A percentile compares a stretch with the other conserved stretches of the same genome.
phyloP scores from a whole-genome alignment of 2,113 vertebrate genomes.

The Bubalus kerabau region DNA sequence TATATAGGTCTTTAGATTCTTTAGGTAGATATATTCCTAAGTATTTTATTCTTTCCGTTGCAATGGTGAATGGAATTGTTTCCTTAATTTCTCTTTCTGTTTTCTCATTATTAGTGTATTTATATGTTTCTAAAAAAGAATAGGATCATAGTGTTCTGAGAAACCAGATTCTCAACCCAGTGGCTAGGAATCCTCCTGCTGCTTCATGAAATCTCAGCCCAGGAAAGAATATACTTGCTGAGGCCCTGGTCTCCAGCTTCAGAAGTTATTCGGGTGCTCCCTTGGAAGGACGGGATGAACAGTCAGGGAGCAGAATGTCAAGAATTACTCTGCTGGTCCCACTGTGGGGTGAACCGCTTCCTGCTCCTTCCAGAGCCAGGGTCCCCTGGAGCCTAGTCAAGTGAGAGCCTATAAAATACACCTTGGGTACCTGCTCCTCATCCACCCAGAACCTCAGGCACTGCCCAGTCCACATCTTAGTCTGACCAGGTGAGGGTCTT shows the following conservation, averaged over 20 bases:
- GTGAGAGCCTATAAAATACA: not conserved
- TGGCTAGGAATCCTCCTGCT: not conserved
- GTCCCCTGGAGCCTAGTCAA: not conserved
- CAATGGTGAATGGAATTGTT: too few relatives aligned
- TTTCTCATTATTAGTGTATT: not conserved
- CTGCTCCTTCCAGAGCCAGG: not conserved
- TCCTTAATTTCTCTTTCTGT: too few relatives aligned
- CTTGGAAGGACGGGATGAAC: not conserved
- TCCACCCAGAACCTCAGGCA: not conserved
- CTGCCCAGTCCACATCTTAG: not conserved
- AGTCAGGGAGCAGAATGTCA: not conserved
- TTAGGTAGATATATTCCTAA: too few relatives aligned
- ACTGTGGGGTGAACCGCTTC: not conserved
- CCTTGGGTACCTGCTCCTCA: not conserved
- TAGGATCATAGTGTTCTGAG: not conserved
- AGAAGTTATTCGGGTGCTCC: not conserved
- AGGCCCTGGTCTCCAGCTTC: not conserved
- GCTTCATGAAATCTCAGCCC: not conserved
- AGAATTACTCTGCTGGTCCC: not conserved
- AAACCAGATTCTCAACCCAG: not conserved
- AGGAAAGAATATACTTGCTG: not conserved
- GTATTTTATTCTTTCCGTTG: too few relatives aligned
- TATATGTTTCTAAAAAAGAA: not conserved
- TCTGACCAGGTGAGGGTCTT: not conserved
- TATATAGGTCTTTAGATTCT: too few relatives aligned